Percentiles rank a stretch among this genome's conserved stretches.
phyloP scores from a whole-genome alignment of 2,113 vertebrate genomes.

The Notiomystis cincta region DNA sequence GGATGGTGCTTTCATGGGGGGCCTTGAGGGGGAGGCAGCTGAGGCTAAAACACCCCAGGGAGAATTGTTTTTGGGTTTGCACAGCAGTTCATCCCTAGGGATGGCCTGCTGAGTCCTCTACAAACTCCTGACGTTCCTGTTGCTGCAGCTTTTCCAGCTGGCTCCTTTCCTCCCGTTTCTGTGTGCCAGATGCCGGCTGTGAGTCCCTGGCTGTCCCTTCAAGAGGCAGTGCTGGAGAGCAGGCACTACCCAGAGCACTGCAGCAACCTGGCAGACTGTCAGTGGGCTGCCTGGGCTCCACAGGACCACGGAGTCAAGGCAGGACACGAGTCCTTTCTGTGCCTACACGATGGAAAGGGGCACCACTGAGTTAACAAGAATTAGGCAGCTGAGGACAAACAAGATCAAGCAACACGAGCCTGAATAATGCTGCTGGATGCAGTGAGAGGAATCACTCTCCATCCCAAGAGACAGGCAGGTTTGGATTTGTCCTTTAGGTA shows the following conservation, averaged over 20 bases:
- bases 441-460: neutral
- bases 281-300: slow-evolving; percentile 81
- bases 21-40: neutral
- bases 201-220: slow-evolving; percentile 72
- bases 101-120: neutral
- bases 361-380: neutral
- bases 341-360: neutral
- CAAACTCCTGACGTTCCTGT: neutral
- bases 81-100: neutral
- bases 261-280: slow-evolving; percentile 69
- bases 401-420: neutral
- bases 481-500: neutral
- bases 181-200: slow-evolving; percentile 70
- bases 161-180: neutral
- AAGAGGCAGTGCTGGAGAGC: slow-evolving; percentile 73
- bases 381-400: neutral
- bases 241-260: slow-evolving; percentile 76
- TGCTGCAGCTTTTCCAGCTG: neutral
- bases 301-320: slow-evolving; percentile 77
- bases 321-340: neutral
- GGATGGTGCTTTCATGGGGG: neutral
- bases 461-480: neutral
- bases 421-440: neutral
- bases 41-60: rapidly evolving
- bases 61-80: neutral